Evolutionary conservation across 2,113 vertebrate genomes (phyloP), one percentile per base, ranked within the genome.

Genomic region (Lycaon pictus): DNA sequence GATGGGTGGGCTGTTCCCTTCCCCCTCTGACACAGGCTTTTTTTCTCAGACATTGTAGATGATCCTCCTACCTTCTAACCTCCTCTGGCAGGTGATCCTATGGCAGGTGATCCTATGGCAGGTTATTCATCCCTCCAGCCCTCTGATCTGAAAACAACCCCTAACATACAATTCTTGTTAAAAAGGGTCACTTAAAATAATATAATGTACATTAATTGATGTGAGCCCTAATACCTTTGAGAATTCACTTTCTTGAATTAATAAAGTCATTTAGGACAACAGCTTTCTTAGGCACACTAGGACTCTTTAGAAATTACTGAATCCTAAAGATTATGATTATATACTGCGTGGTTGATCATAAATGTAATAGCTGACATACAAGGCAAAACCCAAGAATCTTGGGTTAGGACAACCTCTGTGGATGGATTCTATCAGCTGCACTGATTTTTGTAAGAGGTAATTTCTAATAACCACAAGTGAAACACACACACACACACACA

Each of bases 11-110:
- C 72, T 60, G 1, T 51, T 35, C 5, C 23, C 3, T 11, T 82
- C 1, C 10, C 1, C 10, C 29, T 48, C 22, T 48, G 22, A 79
- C 13, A 16, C 3, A 29, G 3, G 0, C 1, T 56, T 43, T 56
- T n/a, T n/a, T 35, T 32, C 1, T 43, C 23, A 87, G 32, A 79
- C 4, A 27, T 62, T 69, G 90, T 87, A 84, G 32, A 90, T 63
- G 43, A 48, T 5, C 23, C 58, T 92, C 3, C 29, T 32, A 5
- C 29, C 88, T 82, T 83, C 11, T 48, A 48, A 20, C 1, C 7
- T 35, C 13, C 25, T 63, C 22, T 51, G 55, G 5, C 2, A 37
- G 32, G 22, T 63, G 25, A 17, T 4, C 17, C 43, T 43, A 43
- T 51, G 55, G 5, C 2, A 37, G 32, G 22, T 63, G 25, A 17